Percentiles rank a stretch among this genome's conserved stretches.
phyloP scores from a whole-genome alignment of 2,113 vertebrate genomes.

The Fukomys damarensis region DNA sequence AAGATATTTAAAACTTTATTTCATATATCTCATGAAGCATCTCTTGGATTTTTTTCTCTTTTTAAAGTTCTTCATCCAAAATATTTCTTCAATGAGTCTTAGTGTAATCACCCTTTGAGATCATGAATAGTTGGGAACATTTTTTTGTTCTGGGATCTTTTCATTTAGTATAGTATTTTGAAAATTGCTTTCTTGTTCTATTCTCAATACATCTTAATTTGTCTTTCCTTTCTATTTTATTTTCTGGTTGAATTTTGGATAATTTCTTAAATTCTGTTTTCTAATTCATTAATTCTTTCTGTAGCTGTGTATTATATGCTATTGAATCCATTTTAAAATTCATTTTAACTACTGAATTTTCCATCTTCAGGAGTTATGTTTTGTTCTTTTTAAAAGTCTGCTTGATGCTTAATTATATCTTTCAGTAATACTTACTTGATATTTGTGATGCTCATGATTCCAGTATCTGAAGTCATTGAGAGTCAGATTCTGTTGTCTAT shows the following conservation, averaged over 20 bases:
- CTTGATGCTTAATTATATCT: not conserved
- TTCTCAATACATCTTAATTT: not conserved
- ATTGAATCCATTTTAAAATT: not conserved
- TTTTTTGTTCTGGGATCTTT: not conserved
- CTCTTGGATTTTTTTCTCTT: not conserved
- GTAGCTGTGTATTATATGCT: not conserved
- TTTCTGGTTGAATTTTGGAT: conserved; percentile 27
- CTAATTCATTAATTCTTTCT: not conserved
- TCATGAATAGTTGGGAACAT: not conserved
- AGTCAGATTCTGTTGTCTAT: not conserved
- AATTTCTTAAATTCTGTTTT: conserved; percentile 9
- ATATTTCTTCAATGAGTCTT: conserved; percentile 7
- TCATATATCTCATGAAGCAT: not conserved
- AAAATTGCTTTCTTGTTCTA: not conserved
- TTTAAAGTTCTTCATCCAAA: not conserved
- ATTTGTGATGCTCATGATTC: not conserved
- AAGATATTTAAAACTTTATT: not conserved
- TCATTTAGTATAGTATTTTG: not conserved
- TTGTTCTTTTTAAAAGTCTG: conserved; percentile 18
- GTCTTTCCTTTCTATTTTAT: not conserved
- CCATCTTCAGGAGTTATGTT: conserved; percentile 32
- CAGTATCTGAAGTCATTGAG: not conserved
- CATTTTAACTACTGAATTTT: not conserved
- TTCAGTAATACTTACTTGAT: not conserved
- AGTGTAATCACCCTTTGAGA: not conserved